Base-by-base conservation (phyloP, 2,888 invertebrate species). In the Metellina segmentata region DNA sequence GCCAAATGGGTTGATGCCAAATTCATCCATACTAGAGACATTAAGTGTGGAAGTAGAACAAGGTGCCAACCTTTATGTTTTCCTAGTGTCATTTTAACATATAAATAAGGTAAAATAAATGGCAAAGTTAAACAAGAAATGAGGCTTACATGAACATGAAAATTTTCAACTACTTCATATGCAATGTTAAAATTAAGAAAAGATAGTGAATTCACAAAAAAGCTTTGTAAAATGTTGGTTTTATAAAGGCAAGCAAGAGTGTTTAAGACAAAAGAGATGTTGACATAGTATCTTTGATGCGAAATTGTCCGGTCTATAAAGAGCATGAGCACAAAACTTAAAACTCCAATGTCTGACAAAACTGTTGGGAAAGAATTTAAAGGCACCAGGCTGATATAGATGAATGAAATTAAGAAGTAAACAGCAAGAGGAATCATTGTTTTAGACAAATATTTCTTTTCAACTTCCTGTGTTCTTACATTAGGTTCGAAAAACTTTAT, bases 21-120 rank as follows among this genome's bases (percentile, higher is more conserved):
- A 92, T 92, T 92, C 88, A 92, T 83, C 92, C 92, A 92, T 4
- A 71, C 74, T 8, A 92, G 20, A 48, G 87, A 87, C 90, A 92
- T 92, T 11, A 92, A 77, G 87, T 92, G 92, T 34, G 92, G 92
- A 52, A 92, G 77, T 75, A 92, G 75, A 16, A 90, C 87, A 70
- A 85, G 77, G 51, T 90, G 89, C 92, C 92, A 92, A 53, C 86
- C 82, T 79, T 77, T 89, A 53, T 89, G 52, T 75, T 81, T 81
- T 16, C 89, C 86, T 16, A 79, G n/a, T 16, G 75, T 52, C 92
- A 92, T 92, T 85, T 89, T 89, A 61, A 86, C 48, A 86, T 92
- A 92, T 61, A 92, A 82, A 72, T 92, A 92, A 34, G 92, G 92
- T 11, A 92, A 86, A 70, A 92, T 85, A 89, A 92, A 92, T 51